Conservation (phyloP, 2,797 vertebrate species). For the Cyclopterus lumpus region DNA sequence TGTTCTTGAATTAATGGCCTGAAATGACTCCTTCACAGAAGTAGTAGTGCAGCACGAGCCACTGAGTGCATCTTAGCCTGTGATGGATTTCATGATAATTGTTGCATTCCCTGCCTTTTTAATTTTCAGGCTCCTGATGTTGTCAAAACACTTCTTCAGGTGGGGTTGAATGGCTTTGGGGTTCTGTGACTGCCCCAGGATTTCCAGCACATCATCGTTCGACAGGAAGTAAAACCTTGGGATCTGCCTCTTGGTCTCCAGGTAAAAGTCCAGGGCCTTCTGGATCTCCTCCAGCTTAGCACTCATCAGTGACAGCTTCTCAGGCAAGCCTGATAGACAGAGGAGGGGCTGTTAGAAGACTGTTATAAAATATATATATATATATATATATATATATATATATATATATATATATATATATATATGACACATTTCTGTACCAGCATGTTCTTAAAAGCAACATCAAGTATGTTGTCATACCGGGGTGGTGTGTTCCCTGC, state of each 20-base stretch:
- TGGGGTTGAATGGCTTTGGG: constrained; percentile 90
- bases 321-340: constrained; percentile 82
- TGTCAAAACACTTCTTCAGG: constrained; percentile 93
- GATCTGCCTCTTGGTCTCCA: constrained; percentile 91
- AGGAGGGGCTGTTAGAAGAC: neutral
- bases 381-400: no score
- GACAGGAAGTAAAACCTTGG: constrained; percentile 94
- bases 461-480: constrained; percentile 65
- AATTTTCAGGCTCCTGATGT: constrained; percentile 87
- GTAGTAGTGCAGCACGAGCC: constrained; percentile 19
- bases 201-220: constrained; percentile 92
- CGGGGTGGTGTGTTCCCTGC: constrained; percentile 85
- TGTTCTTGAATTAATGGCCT: neutral
- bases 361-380: no score
- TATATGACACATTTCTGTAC: neutral
- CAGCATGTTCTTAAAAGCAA: constrained; percentile 1
- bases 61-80: neutral
- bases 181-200: constrained; percentile 90
- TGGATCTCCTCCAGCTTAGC: constrained; percentile 88
- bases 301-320: constrained; percentile 86
- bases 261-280: constrained; percentile 90
- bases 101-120: constrained; percentile 80
- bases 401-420: no score
- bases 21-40: neutral
- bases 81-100: neutral